Conservation (phyloP, 2,888 invertebrate species). For the Leptodirus hochenwartii region DNA sequence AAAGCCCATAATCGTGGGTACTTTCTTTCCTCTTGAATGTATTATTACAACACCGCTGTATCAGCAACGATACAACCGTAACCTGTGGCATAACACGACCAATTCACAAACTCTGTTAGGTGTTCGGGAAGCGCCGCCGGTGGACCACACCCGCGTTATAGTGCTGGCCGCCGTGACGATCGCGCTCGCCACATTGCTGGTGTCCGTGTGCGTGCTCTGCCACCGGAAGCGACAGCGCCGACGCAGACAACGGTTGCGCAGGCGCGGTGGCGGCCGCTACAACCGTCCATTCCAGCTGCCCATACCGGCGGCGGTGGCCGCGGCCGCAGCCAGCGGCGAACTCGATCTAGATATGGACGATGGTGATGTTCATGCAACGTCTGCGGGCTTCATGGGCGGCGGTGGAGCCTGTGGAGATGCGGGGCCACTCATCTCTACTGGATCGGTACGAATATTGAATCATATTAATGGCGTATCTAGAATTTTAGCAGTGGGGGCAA, state of each 20-base stretch:
- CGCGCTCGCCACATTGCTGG: constrained; percentile 28
- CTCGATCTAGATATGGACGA: too few species aligned
- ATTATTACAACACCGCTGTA: too few species aligned
- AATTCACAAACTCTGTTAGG: constrained; percentile 26
- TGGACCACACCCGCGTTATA: constrained; percentile 22
- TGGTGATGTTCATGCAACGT: too few species aligned
- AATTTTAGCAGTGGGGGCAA: too few species aligned
- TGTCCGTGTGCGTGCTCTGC: constrained; percentile 33
- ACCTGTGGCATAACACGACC: neutral
- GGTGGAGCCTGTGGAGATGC: too few species aligned
- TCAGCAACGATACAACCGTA: neutral
- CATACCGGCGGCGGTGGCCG: constrained; percentile 13
- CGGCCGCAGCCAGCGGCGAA: constrained; percentile 9
- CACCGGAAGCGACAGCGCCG: constrained; percentile 31
- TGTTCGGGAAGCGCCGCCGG: constrained; percentile 21
- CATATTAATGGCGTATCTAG: too few species aligned
- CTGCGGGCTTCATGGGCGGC: too few species aligned
- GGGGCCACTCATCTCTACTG: too few species aligned
- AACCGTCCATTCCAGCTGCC: constrained; percentile 22
- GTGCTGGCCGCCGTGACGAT: constrained; percentile 22
- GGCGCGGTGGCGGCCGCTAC: constrained; percentile 25
- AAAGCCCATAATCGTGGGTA: too few species aligned
- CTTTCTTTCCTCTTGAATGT: too few species aligned
- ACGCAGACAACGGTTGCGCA: constrained; percentile 25
- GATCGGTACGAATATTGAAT: too few species aligned